Base-by-base conservation (phyloP, 2,888 invertebrate genomes). In the Euclidia mi region DNA sequence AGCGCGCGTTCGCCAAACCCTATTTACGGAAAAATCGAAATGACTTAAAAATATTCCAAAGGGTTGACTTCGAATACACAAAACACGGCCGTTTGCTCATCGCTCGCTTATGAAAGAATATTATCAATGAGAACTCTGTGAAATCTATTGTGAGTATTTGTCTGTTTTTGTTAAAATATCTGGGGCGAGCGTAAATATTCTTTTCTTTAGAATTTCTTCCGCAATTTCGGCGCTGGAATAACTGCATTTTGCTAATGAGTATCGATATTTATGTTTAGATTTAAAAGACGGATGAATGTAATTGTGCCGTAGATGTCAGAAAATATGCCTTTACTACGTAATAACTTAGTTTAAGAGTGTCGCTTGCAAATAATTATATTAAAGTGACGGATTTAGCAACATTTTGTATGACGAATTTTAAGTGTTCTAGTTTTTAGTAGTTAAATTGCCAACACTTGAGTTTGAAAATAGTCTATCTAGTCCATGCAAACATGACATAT, bases 21-120 rank as follows among this genome's bases (percentile, higher is more conserved):
- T 35, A 35, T 35, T 35, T 15, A 35, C 14, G 15, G 31, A 38
- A 38, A 18, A 18, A 35, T 38, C 37, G 14, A n/a, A 38, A 18
- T n/a, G 37, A 9, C 14, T 38, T 38, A 38, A 38, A 17, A n/a
- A 14, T n/a, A 35, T 18, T 38, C 18, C 37, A 38, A 38, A 15
- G 37, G 37, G n/a, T 38, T 38, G 37, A 38, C 37, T 38, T 18
- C n/a, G 18, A 38, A 18, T 38, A 4, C 18, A 35, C 35, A 35
- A 15, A 18, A 38, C 32, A 14, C 18, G 34, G 12, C 18, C 37
- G 37, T 7, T n/a, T 38, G 14, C 37, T 38, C 35, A 15, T 15
- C 15, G 14, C 35, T 17, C 10, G n/a, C 32, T 35, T 34, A 11
- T n/a, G 7, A 35, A 35, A 35, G 35, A 15, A 35, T 35, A 35